Percentiles rank a stretch among this genome's conserved stretches.
Conservation (phyloP, 2,113 vertebrate species). For the Phocoena sinus region DNA sequence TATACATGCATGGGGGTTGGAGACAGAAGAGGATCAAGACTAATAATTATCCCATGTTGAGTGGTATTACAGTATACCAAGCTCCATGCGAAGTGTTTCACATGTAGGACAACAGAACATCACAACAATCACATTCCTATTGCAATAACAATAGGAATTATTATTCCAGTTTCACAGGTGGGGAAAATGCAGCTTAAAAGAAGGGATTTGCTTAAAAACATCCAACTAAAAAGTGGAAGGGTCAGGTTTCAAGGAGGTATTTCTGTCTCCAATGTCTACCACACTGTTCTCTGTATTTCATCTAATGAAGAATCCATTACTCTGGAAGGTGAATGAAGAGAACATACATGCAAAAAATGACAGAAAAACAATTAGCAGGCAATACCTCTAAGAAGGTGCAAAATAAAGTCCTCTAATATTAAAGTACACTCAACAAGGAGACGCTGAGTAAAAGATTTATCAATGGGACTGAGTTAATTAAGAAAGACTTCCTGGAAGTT, state of each 20-base stretch:
- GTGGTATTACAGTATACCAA: not conserved
- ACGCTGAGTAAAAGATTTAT: not conserved
- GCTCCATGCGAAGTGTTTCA: not conserved
- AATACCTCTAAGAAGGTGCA: constrained; percentile 22
- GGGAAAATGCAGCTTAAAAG: not conserved
- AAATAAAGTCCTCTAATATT: constrained; percentile 43
- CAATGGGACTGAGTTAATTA: constrained; percentile 19
- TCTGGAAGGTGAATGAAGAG: constrained; percentile 41
- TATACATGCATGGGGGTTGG: not conserved
- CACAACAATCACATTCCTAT: not conserved
- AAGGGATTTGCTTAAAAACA: constrained; percentile 1
- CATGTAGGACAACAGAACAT: not conserved
- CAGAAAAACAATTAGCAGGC: constrained; percentile 55
- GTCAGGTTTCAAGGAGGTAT: not conserved
- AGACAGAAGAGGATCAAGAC: not conserved
- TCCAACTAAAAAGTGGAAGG: constrained; percentile 7
- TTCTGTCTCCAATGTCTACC: not conserved
- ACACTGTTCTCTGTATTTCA: not conserved
- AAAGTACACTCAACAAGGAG: not conserved
- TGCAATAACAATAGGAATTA: not conserved
- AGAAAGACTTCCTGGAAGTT: not conserved
- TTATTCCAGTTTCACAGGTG: not conserved
- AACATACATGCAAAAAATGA: constrained; percentile 30
- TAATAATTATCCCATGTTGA: not conserved
- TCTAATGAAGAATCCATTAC: not conserved